Evolutionary conservation across 2,113 vertebrate species (phyloP).

Genomic region (Panthera leo): DNA sequence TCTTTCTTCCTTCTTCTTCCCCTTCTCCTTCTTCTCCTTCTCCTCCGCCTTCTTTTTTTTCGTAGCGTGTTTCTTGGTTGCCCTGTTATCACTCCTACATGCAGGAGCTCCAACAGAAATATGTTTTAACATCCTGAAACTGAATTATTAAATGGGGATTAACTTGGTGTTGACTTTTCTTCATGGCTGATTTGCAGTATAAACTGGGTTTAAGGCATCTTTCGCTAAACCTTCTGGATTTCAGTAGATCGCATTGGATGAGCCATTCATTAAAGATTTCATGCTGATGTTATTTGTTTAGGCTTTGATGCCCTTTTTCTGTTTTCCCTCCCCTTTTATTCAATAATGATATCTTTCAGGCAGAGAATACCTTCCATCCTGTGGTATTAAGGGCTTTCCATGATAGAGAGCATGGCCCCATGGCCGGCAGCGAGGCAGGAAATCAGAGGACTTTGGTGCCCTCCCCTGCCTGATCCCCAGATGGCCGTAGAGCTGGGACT

Average conservation of each 20-base stretch:
- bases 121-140: constrained; percentile 75
- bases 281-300: constrained; percentile 77
- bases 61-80: not conserved
- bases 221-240: constrained; percentile 75
- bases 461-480: not conserved
- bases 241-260: constrained; percentile 49
- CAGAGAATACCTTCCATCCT: constrained; percentile 63
- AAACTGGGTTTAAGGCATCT: constrained; percentile 79
- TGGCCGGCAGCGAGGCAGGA: constrained; percentile 1
- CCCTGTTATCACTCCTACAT: not conserved
- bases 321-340: constrained; percentile 70
- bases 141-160: constrained; percentile 79
- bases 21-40: too few species aligned
- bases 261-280: constrained; percentile 75
- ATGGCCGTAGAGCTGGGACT: not conserved
- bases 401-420: not conserved
- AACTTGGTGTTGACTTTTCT: constrained; percentile 74
- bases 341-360: constrained; percentile 79
- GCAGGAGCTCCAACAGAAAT: constrained; percentile 59
- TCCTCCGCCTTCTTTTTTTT: not conserved
- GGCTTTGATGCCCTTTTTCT: constrained; percentile 76
- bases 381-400: constrained; percentile 69
- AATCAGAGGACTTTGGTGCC: not conserved
- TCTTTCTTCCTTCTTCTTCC: not conserved
- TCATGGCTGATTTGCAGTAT: constrained; percentile 74